phyloP scores from a whole-genome alignment of 2,113 vertebrate species.

The Megaceryle maxima region DNA sequence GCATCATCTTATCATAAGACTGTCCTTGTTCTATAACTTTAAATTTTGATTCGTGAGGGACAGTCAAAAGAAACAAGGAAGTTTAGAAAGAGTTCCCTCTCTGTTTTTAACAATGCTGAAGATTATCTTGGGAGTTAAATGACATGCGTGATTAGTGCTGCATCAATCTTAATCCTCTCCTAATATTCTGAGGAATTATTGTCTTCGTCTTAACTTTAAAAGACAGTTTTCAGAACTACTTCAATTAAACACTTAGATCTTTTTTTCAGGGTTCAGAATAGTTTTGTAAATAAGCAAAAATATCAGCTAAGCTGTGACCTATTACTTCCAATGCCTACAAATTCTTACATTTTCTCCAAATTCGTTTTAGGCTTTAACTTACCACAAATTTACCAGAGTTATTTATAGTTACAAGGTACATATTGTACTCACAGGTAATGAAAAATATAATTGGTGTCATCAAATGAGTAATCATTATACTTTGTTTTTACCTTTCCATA shows the following conservation, averaged over 20 bases:
- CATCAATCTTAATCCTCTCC: neutral
- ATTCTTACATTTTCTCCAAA: neutral
- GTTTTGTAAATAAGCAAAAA: neutral
- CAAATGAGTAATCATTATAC: slow-evolving; percentile 11
- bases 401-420: slow-evolving; percentile 14
- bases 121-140: neutral
- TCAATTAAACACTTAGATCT: neutral
- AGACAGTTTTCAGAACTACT: neutral
- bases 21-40: neutral
- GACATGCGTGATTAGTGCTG: neutral
- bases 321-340: neutral
- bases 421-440: neutral
- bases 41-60: neutral
- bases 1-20: neutral
- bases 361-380: slow-evolving; percentile 11
- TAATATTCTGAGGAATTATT: neutral
- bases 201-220: neutral
- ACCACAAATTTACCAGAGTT: neutral
- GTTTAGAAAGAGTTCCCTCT: neutral
- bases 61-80: neutral
- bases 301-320: neutral
- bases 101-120: neutral
- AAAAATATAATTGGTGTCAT: slow-evolving; percentile 12
- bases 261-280: neutral
- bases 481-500: slow-evolving; percentile 22